Conservation (phyloP, 2,888 invertebrate species). For the Drosophila imparisetae region DNA sequence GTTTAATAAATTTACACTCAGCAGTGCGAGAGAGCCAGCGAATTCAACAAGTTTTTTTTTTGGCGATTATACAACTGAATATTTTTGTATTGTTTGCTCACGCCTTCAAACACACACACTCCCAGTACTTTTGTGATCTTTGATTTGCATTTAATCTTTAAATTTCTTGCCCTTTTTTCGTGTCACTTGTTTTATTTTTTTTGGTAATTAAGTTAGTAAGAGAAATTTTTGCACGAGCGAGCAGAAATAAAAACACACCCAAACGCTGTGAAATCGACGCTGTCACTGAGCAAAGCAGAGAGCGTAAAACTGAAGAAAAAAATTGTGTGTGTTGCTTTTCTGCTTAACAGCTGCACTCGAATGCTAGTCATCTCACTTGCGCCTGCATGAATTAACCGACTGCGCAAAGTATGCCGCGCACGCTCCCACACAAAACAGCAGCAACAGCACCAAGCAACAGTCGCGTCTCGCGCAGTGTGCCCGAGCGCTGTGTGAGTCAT, state of each 20-base stretch:
- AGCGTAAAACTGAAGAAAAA: constrained; percentile 41
- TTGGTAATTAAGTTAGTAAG: constrained; percentile 51
- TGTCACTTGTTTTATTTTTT: constrained; percentile 32
- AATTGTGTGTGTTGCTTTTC: constrained; percentile 29
- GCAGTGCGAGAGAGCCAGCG: constrained; percentile 48
- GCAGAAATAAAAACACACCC: constrained; percentile 74
- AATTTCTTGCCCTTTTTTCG: constrained; percentile 28
- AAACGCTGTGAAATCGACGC: constrained; percentile 78
- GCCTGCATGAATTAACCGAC: constrained; percentile 3
- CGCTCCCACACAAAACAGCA: constrained; percentile 59
- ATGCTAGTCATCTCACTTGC: constrained; percentile 21
- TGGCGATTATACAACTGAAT: constrained; percentile 75
- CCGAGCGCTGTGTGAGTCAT: constrained; percentile 57
- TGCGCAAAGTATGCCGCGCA: constrained; percentile 62
- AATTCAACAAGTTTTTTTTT: constrained; percentile 57
- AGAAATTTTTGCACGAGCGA: constrained; percentile 41
- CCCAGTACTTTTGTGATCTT: background rate
- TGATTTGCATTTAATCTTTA: constrained; percentile 28
- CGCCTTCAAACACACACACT: constrained; percentile 29
- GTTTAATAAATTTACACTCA: constrained; percentile 56
- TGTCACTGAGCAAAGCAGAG: constrained; percentile 64
- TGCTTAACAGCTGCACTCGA: constrained; percentile 45
- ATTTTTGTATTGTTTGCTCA: constrained; percentile 37
- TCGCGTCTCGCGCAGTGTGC: constrained; percentile 36
- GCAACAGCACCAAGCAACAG: constrained; percentile 42